Evolutionary conservation across 1,140 invertebrate species (phyloP).

Genomic region (Bombus breviceps): DNA sequence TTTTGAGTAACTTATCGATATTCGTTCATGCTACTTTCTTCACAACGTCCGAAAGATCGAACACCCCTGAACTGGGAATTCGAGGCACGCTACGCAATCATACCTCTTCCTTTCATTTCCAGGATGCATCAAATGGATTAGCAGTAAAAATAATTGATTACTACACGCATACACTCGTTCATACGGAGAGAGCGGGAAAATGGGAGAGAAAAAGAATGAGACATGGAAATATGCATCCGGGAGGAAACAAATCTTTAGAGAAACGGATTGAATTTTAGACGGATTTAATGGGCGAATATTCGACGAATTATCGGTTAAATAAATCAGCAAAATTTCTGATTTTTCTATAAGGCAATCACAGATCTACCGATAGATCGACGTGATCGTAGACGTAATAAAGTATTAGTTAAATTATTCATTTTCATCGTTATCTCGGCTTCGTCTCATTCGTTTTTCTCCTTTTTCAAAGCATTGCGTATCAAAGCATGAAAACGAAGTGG

Average conservation of each 20-base stretch:
- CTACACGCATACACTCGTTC: neutral
- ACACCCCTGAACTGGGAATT: slow-evolving; percentile 14
- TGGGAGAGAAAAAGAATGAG: neutral
- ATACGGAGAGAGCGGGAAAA: neutral
- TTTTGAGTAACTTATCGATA: neutral
- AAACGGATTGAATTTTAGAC: neutral
- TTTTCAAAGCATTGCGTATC: neutral
- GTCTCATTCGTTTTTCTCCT: neutral
- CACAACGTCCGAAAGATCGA: neutral
- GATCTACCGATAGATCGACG: neutral
- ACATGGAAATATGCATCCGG: neutral
- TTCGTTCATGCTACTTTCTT: neutral
- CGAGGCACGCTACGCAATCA: slow-evolving; percentile 10
- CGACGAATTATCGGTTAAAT: no score
- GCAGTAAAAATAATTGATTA: neutral
- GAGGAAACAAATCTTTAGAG: neutral
- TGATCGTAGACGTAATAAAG: neutral
- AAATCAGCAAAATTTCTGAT: neutral
- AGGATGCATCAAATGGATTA: neutral
- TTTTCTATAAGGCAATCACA: no score
- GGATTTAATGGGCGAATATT: neutral
- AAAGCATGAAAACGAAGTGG: slow-evolving; percentile 51
- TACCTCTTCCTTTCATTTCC: slow-evolving; percentile 24
- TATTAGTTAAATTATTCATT: neutral
- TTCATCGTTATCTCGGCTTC: neutral